Base-by-base conservation (phyloP, 2,888 invertebrate species). In the Argyra leucocephala region DNA sequence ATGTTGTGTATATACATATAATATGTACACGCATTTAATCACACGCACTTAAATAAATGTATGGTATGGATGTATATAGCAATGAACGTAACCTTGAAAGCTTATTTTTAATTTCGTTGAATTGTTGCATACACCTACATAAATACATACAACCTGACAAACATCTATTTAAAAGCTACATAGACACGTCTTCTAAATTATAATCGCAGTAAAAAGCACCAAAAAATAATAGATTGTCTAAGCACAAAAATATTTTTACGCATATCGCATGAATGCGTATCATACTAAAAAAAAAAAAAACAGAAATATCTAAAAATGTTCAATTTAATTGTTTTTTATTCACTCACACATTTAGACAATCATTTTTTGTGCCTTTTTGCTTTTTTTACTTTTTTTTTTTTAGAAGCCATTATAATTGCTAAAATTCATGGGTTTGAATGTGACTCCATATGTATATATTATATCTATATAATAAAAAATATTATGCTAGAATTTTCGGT, bases 21-120 rank as follows among this genome's bases (percentile, higher is more conserved):
- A 48, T 15, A 48, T 48, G 5, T 18, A 48, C 18, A 48, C 9
- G 18, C 18, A 48, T 48, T 48, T 5, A 18, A 48, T 48, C 9
- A 12, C 18, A 48, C 18, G 48, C n/a, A 48, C 5, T 12, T 48
- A 48, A 18, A 31, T 31, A 31, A 10, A 48, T 18, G 18, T 15
- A 18, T 48, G 5, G 48, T 48, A 48, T 18, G 15, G 4, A 48
- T n/a, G 6, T 48, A 48, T 59, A 59, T 59, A 59, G 18, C 59
- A 23, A 59, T 59, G 59, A 59, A 59, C 59, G 59, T 59, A 59
- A 59, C 59, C 59, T 59, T 59, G 59, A 59, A 59, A 59, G 59
- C 59, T 59, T 59, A 59, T 59, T 59, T 59, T 59, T 59, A 15
- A 12, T 48, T 48, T 48, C 15, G 9, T n/a, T 48, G 15, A 37